phyloP scores from a whole-genome alignment of 2,888 invertebrate genomes.

The Ophioninae sp. region DNA sequence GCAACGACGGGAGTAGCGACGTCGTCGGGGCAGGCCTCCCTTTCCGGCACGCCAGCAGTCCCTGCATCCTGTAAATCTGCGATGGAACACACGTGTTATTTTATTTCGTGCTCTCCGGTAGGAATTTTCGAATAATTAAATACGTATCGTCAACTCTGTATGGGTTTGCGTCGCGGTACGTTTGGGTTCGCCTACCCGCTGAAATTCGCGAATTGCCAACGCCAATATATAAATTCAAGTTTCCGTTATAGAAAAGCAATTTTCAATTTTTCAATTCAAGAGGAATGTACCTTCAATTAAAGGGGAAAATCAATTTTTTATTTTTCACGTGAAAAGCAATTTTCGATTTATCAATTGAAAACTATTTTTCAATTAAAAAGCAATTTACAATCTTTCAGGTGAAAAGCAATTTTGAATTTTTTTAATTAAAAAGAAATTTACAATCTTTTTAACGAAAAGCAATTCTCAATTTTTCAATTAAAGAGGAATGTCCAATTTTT shows the following conservation, averaged over 20 bases:
- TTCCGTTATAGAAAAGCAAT: not conserved
- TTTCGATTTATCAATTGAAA: no score
- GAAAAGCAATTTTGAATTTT: no score
- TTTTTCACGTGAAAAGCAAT: no score
- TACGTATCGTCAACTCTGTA: not conserved
- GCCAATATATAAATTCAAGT: not conserved
- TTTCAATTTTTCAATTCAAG: no score
- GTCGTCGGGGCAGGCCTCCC: constrained; percentile 74
- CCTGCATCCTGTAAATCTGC: constrained; percentile 76
- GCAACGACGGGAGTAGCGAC: constrained; percentile 70
- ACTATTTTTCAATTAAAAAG: no score
- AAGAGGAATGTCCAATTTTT: no score
- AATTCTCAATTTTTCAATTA: no score
- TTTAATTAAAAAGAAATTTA: no score
- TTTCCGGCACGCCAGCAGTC: constrained; percentile 72
- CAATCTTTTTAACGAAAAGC: no score
- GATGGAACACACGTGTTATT: constrained; percentile 58
- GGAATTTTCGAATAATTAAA: constrained; percentile 1
- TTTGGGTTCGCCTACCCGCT: not conserved
- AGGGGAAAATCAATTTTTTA: no score
- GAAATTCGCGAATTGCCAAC: not conserved
- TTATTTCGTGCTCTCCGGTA: constrained; percentile 36
- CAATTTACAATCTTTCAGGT: no score
- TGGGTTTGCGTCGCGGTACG: not conserved
- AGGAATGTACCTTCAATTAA: no score